Conservation (phyloP, 2,113 vertebrate species). For the Murina feae region DNA sequence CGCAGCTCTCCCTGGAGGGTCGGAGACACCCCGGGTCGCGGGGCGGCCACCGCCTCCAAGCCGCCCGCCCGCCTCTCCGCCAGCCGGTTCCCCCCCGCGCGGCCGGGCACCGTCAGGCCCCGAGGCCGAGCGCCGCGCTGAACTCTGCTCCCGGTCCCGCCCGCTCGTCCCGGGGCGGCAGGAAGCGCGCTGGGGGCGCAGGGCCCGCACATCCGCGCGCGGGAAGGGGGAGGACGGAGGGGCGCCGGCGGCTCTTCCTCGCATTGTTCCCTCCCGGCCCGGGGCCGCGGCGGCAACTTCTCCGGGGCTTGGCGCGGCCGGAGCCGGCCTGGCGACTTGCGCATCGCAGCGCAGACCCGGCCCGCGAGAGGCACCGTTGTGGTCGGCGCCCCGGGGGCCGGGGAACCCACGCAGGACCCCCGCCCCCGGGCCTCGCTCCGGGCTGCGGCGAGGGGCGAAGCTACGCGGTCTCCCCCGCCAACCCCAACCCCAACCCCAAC, state of each 20-base stretch:
- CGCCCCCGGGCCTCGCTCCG: not conserved
- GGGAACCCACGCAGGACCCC: not conserved
- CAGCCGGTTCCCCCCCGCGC: not conserved
- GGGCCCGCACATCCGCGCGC: slow-evolving; percentile 46
- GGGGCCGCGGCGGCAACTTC: slow-evolving; percentile 51
- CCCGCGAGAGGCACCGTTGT: not conserved
- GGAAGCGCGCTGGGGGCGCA: slow-evolving; percentile 55
- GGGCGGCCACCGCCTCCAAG: too few relatives aligned
- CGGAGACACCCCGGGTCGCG: not conserved
- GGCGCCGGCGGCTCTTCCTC: slow-evolving; percentile 55
- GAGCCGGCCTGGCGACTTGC: not conserved
- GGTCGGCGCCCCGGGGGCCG: not conserved
- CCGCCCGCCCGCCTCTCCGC: rapidly evolving
- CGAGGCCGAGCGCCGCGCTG: not conserved
- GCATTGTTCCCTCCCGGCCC: slow-evolving; percentile 51
- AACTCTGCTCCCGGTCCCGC: slow-evolving; percentile 29
- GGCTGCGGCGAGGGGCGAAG: too few relatives aligned
- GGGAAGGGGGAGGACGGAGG: slow-evolving; percentile 47
- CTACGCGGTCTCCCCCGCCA: not conserved
- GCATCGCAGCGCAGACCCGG: not conserved
- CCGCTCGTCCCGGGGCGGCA: slow-evolving; percentile 58
- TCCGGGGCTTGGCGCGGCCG: not conserved
- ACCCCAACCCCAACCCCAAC: too few relatives aligned
- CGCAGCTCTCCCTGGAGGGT: not conserved
- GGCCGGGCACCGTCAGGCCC: not conserved